Percentiles rank a stretch among this genome's conserved stretches.
Evolutionary conservation across 2,797 vertebrate species (phyloP).

Genomic region (Psittacula derbiana): DNA sequence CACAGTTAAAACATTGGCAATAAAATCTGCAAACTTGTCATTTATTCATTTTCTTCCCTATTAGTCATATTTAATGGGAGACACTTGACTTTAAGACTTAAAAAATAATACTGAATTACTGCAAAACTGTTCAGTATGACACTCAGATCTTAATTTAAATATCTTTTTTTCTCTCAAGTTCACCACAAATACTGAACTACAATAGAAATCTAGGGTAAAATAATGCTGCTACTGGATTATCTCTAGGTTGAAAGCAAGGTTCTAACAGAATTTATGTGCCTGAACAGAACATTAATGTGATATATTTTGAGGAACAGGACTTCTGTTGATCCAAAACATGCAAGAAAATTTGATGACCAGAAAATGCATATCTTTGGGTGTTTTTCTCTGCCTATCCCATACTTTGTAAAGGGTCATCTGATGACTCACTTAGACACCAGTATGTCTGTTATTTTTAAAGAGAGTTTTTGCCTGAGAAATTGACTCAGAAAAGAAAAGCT

Average conservation of each 20-base stretch:
- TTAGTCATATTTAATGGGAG: constrained; percentile 39
- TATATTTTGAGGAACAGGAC: not conserved
- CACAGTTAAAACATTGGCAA: not conserved
- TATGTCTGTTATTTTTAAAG: not conserved
- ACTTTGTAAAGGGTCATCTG: not conserved
- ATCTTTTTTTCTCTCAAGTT: not conserved
- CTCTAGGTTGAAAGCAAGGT: not conserved
- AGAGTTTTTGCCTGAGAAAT: not conserved
- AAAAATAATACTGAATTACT: not conserved
- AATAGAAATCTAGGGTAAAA: not conserved
- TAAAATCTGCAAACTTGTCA: not conserved
- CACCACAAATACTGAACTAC: not conserved
- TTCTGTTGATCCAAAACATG: not conserved
- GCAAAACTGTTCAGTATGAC: not conserved
- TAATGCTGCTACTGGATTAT: not conserved
- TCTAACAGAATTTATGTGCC: not conserved
- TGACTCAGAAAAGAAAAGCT: not conserved
- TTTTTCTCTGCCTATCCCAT: not conserved
- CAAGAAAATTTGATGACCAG: not conserved
- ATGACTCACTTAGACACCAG: not conserved
- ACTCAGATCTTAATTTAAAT: not conserved
- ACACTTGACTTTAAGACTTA: not conserved
- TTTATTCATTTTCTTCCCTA: not conserved
- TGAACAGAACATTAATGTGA: not conserved
- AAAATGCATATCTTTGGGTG: not conserved